Base-by-base conservation (phyloP, 2,113 vertebrate genomes). In the Xenopus laevis region DNA sequence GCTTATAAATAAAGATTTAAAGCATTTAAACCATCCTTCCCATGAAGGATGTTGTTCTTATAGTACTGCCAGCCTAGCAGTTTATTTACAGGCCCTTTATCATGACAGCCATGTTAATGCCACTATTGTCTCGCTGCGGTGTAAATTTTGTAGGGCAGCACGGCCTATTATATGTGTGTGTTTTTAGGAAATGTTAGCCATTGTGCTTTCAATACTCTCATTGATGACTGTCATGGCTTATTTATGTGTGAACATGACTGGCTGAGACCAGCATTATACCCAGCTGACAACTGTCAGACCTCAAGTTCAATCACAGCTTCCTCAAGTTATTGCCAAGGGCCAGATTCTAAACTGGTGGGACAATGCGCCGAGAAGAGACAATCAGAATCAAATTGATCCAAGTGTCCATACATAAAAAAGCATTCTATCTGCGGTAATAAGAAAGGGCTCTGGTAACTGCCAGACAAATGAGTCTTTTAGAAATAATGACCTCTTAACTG, bases 171-270 rank as follows among this genome's bases (percentile, higher is more conserved):
- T 84, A 83, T 79, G 68, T 72, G 77, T 68, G 80, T 83, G 87
- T 84, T 82, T 76, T 83, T 78, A 81, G 81, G 71, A 84, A 86
- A 77, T 78, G 81, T 81, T 88, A 83, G 50, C 72, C 47, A 71
- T 75, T 72, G 78, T 71, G 79, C 85, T 80, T 87, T 83, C 80
- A 84, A n/a, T 87, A 86, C 82, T 85, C 66, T 78, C 81, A 80
- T 85, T 85, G 86, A 17, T 84, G 84, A 85, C 82, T 86, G 85
- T 83, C 82, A 79, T 65, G 79, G 77, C 74, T 89, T 81, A 86
- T 89, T 90, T 89, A 79, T 84, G 80, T 87, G 82, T 80, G 79
- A 89, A 81, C 84, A 84, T 82, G 84, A 84, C 78, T 74, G 83
- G 82, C 82, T 87, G 83, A 91, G 88, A 67, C 67, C 82, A 78